Evolutionary conservation across 92 coral and sea anemone genomes (phyloP).

Genomic region (Paragorgia papillata): DNA sequence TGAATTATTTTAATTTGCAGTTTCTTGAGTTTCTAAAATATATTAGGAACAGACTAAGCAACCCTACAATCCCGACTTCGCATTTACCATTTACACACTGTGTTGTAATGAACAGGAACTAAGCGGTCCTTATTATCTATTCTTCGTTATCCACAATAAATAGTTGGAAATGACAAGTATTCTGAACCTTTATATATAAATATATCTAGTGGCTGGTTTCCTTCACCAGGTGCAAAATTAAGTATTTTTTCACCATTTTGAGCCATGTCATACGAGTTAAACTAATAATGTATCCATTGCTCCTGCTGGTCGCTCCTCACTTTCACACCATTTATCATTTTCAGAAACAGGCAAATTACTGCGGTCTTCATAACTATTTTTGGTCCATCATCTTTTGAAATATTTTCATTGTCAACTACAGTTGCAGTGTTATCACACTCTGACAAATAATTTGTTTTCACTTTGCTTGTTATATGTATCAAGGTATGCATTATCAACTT

Average conservation of each 20-base stretch:
- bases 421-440: too few relatives aligned
- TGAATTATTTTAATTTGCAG: slow-evolving; percentile 73
- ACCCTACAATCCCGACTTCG: slow-evolving; percentile 64
- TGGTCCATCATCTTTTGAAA: too few relatives aligned
- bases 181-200: slow-evolving; percentile 72
- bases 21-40: slow-evolving; percentile 71
- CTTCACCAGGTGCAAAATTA: slow-evolving; percentile 81
- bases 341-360: too few relatives aligned
- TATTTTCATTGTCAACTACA: too few relatives aligned
- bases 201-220: slow-evolving; percentile 68
- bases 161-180: slow-evolving; percentile 57
- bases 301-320: slow-evolving; percentile 55
- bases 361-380: too few relatives aligned
- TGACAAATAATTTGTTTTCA: too few relatives aligned
- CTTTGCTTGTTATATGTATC: too few relatives aligned
- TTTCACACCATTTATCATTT: slow-evolving; percentile 49
- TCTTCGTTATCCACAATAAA: slow-evolving; percentile 66
- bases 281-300: slow-evolving; percentile 42
- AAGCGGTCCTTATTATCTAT: slow-evolving; percentile 48
- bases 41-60: slow-evolving; percentile 68
- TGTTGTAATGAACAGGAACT: slow-evolving; percentile 56
- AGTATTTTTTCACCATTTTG: slow-evolving; percentile 59
- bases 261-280: slow-evolving; percentile 53
- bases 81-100: slow-evolving; percentile 67
- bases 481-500: too few relatives aligned